A percentile compares a stretch with the other conserved stretches of the same genome.
These are phyloP conservation scores for Aythya fuligula DNA, from an alignment of 2,797 vertebrate species.

Conservation along the genomic window DNA sequence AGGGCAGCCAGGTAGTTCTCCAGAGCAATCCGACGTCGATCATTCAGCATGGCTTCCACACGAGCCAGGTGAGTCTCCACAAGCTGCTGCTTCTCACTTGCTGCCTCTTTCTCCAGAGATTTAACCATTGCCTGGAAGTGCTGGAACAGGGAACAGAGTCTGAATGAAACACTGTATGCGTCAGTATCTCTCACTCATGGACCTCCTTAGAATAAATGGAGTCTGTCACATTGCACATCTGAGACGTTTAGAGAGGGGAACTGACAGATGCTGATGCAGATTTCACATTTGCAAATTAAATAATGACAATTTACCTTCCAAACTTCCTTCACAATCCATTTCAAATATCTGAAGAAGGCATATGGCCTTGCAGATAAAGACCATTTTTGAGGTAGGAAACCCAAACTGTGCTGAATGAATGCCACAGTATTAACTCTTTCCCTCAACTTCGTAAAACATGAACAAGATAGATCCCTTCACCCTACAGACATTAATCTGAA, in stretches of 20 bases:
- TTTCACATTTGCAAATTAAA: background rate
- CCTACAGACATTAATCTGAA: background rate
- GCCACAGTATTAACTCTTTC: background rate
- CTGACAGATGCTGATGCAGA: background rate
- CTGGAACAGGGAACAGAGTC: constrained; percentile 65
- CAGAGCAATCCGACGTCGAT: constrained; percentile 93
- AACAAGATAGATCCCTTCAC: background rate
- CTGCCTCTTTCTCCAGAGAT: constrained; percentile 96
- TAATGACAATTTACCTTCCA: background rate
- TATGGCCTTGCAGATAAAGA: background rate
- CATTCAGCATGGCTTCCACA: constrained; percentile 96
- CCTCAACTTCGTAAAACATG: background rate
- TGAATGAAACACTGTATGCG: background rate
- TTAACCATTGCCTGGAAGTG: constrained; percentile 98
- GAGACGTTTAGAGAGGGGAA: background rate
- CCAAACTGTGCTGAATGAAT: background rate
- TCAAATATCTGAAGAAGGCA: background rate
- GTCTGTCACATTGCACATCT: background rate
- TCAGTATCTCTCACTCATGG: background rate
- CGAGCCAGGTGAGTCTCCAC: constrained; percentile 96
- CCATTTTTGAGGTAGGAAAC: background rate
- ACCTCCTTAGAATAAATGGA: background rate
- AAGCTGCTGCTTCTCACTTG: constrained; percentile 96
- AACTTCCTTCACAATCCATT: background rate
- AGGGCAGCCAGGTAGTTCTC: constrained; percentile 96